Evolutionary conservation across 2,113 vertebrate genomes (phyloP).

Genomic region (Pyxicephalus adspersus): DNA sequence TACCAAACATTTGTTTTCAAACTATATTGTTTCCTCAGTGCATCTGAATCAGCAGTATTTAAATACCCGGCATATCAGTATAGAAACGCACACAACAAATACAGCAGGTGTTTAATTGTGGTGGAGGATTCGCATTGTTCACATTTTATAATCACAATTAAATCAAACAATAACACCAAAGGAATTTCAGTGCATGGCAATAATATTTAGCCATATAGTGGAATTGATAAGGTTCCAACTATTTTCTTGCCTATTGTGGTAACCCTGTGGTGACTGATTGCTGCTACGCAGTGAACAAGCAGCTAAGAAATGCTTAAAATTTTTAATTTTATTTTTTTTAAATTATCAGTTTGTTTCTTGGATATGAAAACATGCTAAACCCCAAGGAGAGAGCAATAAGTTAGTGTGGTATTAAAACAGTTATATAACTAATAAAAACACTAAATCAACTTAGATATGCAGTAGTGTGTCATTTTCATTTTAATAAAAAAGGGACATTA

Average conservation of each 20-base stretch:
- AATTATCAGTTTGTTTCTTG: conserved; percentile 94
- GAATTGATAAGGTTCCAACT: conserved; percentile 88
- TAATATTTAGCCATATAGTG: conserved; percentile 82
- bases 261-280: conserved; percentile 90
- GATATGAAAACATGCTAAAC: conserved; percentile 86
- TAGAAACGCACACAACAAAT: conserved; percentile 80
- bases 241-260: conserved; percentile 84
- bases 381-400: conserved; percentile 87
- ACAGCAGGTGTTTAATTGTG: conserved; percentile 89
- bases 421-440: conserved; percentile 96
- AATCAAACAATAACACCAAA: conserved; percentile 88
- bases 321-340: conserved; percentile 81
- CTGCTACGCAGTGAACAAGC: conserved; percentile 89
- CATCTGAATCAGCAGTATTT: conserved; percentile 86
- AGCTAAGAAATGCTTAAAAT: conserved; percentile 87
- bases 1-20: conserved; percentile 67
- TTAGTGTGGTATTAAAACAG: conserved; percentile 96
- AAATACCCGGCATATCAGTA: conserved; percentile 85
- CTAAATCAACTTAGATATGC: conserved; percentile 93
- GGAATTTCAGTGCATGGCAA: conserved; percentile 82
- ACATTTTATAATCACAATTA: conserved; percentile 87
- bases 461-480: conserved; percentile 87
- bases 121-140: conserved; percentile 86
- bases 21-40: conserved; percentile 66
- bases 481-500: conserved; percentile 89